A percentile compares a stretch with the other conserved stretches of the same genome.
Evolutionary conservation across 1,140 invertebrate genomes (phyloP).

Genomic region (Melipona quadrifasciata): DNA sequence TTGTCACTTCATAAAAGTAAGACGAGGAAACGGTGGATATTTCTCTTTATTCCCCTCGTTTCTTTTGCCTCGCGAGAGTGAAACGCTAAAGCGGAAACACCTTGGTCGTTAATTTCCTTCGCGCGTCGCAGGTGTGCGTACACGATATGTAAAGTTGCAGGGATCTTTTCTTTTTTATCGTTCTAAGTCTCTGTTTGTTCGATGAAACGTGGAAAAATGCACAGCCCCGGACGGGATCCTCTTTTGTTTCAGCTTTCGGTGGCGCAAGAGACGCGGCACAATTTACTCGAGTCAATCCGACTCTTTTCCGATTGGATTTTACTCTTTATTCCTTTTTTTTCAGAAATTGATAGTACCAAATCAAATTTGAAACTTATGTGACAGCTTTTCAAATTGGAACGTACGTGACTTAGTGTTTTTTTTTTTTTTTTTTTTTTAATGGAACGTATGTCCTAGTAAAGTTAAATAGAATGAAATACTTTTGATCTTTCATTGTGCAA

Average conservation of each 20-base stretch:
- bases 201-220: too few species aligned
- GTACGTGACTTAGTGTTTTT: too few species aligned
- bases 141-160: background rate
- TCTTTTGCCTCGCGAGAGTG: background rate
- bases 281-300: background rate
- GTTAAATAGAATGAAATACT: too few species aligned
- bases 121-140: background rate
- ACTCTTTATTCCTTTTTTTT: background rate
- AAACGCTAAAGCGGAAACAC: background rate
- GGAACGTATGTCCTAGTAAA: too few species aligned
- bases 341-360: too few species aligned
- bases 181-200: background rate
- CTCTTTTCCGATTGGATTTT: background rate
- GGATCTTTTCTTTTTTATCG: background rate
- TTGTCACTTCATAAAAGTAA: slow-evolving; percentile 24
- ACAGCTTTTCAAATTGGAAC: too few species aligned
- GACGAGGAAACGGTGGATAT: background rate
- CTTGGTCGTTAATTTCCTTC: background rate
- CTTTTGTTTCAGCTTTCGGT: background rate
- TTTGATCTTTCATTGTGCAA: too few species aligned
- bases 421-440: too few species aligned
- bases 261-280: too few species aligned
- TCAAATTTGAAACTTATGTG: too few species aligned
- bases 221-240: background rate
- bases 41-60: too few species aligned